Evolutionary conservation across 2,797 vertebrate species (phyloP).

Genomic region (Merluccius polli): DNA sequence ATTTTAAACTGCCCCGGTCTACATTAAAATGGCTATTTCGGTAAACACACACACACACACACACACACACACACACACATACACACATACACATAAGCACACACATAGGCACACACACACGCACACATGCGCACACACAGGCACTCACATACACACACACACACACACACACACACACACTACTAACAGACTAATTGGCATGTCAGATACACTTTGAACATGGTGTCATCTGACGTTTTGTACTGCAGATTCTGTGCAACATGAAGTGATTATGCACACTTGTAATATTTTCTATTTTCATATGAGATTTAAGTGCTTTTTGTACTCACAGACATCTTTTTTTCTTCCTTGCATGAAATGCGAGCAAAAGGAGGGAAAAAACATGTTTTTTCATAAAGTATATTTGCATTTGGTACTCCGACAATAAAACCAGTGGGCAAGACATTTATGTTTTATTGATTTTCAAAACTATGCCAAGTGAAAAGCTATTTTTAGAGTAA

Average conservation of each 20-base stretch:
- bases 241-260: conserved; percentile 76
- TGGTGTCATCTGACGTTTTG: conserved; percentile 73
- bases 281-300: conserved; percentile 82
- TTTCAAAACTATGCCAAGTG: conserved; percentile 79
- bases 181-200: conserved; percentile 57
- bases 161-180: background rate
- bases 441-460: conserved; percentile 69
- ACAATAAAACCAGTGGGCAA: conserved; percentile 67
- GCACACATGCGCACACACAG: background rate
- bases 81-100: background rate
- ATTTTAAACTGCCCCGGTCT: conserved; percentile 59
- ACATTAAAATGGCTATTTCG: conserved; percentile 56
- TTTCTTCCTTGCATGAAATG: conserved; percentile 73
- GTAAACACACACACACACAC: conserved; percentile 31
- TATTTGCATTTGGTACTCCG: conserved; percentile 76
- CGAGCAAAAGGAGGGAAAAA: conserved; percentile 62
- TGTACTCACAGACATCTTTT: conserved; percentile 73
- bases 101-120: background rate
- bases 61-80: background rate
- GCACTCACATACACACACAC: background rate
- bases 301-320: conserved; percentile 80
- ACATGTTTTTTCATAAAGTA: conserved; percentile 69
- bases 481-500: conserved; percentile 79
- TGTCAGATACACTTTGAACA: conserved; percentile 69
- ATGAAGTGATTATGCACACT: conserved; percentile 75